Base-by-base conservation (phyloP, 1,140 invertebrate species). In the Bombus confusus region DNA sequence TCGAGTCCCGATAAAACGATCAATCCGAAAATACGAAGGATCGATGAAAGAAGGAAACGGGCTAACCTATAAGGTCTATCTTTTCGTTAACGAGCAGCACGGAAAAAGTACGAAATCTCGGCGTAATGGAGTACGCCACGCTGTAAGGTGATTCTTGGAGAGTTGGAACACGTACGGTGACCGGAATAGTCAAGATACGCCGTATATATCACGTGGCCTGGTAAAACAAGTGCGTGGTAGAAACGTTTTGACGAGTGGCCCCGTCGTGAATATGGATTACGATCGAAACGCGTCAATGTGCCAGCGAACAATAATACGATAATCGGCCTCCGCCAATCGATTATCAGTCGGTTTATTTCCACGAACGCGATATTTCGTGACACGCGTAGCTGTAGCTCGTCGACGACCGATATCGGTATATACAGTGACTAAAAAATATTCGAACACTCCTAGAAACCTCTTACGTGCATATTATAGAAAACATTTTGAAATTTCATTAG, bases 171-270 rank as follows among this genome's bases (percentile, higher is more conserved):
- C 52, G 83, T n/a, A 79, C 83, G 83, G 77, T 47, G 83, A 62
- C 41, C 43, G 68, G 83, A 85, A 85, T 85, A 85, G 66, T 76
- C 66, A 25, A 31, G 76, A 34, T 41, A 71, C 66, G 64, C 34
- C n/a, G 57, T 71, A 39, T 72, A 34, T 59, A 43, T 84, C 76
- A 80, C 76, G 83, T 84, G 83, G 76, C 31, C 66, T 71, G 76
- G 52, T 72, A 80, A 79, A 79, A 79, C 52, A 69, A 84, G 76
- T 84, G 83, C 83, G 83, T 84, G 76, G 83, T 41, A 84, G 39
- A 79, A 80, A 79, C 41, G 68, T 72, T 84, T 80, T 39, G 83
- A 79, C 41, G 39, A 84, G 76, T 62, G 68, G 52, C 66, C 71
- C 47, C n/a, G 22, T 77, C n/a, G n/a, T 28, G 39, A 37, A 59